Percentiles rank a stretch among this genome's conserved stretches.
Conservation (phyloP, 2,113 vertebrate species). For the Edolisoma coerulescens region DNA sequence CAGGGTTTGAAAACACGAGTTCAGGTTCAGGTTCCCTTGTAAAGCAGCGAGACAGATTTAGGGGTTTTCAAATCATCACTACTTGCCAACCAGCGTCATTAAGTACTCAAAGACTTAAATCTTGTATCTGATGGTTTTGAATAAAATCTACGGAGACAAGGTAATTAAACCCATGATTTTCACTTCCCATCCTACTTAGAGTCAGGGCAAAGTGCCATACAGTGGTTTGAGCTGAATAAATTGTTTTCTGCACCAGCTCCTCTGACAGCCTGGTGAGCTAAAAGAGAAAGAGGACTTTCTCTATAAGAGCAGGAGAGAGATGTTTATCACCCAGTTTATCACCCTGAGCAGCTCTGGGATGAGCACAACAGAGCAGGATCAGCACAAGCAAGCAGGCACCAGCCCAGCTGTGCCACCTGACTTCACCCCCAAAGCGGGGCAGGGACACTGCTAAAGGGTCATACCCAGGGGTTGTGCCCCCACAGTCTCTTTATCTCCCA, state of each 20-base stretch:
- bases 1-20: neutral
- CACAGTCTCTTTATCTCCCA: neutral
- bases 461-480: too few species aligned
- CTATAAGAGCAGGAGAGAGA: neutral
- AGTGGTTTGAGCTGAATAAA: neutral
- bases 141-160: neutral
- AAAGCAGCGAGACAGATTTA: neutral
- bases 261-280: neutral
- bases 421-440: neutral
- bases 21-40: neutral
- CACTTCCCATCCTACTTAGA: neutral
- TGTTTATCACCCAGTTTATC: neutral
- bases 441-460: neutral
- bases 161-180: neutral
- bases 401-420: accelerated
- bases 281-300: neutral
- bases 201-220: neutral
- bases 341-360: neutral
- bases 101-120: neutral
- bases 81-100: neutral
- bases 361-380: neutral
- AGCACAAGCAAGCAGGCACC: neutral
- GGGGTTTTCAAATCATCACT: neutral
- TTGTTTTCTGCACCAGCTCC: neutral
- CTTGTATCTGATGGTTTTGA: neutral